These are phyloP conservation scores for Rhagophthalmus giganteus DNA, from an alignment of 2,888 invertebrate genomes.

Conservation along the genomic window DNA sequence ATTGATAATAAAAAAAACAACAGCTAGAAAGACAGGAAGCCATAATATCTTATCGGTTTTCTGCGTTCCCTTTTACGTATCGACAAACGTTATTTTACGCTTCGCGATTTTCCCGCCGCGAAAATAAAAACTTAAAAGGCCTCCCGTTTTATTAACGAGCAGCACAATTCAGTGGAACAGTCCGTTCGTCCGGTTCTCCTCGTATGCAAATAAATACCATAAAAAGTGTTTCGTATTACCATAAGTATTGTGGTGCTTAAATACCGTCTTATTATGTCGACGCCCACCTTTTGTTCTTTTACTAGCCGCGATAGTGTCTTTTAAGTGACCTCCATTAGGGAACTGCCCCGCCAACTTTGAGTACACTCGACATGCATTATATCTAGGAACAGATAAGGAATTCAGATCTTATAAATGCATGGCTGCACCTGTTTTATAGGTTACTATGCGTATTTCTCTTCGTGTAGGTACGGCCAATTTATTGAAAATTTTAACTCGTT, in stretches of 20 bases:
- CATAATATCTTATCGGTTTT: slow-evolving; percentile 3
- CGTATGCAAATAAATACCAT: slow-evolving; percentile 1
- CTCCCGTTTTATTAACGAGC: slow-evolving; percentile 1
- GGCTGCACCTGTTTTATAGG: slow-evolving; percentile 35
- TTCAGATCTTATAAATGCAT: slow-evolving; percentile 34
- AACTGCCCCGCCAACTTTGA: slow-evolving; percentile 23
- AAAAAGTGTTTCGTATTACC: neutral
- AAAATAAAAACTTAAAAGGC: neutral
- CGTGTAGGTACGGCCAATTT: slow-evolving; percentile 19
- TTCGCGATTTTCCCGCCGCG: neutral
- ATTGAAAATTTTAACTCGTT: slow-evolving; percentile 22
- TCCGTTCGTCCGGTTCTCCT: slow-evolving; percentile 6
- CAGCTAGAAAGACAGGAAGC: slow-evolving; percentile 10
- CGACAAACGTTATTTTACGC: slow-evolving; percentile 3
- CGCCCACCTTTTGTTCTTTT: slow-evolving; percentile 7
- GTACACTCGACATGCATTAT: slow-evolving; percentile 32
- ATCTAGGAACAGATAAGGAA: slow-evolving; percentile 33
- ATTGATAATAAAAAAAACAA: too few relatives aligned
- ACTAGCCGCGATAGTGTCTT: slow-evolving; percentile 6
- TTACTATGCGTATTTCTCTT: slow-evolving; percentile 28
- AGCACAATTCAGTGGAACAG: slow-evolving; percentile 6
- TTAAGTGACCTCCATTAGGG: slow-evolving; percentile 15
- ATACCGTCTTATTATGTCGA: slow-evolving; percentile 4
- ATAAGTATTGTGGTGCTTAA: slow-evolving; percentile 3
- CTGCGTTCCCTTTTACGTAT: neutral